Percentiles rank a stretch among this genome's conserved stretches.
phyloP scores from a whole-genome alignment of 2,113 vertebrate genomes.

The Melanotaenia duboulayi region DNA sequence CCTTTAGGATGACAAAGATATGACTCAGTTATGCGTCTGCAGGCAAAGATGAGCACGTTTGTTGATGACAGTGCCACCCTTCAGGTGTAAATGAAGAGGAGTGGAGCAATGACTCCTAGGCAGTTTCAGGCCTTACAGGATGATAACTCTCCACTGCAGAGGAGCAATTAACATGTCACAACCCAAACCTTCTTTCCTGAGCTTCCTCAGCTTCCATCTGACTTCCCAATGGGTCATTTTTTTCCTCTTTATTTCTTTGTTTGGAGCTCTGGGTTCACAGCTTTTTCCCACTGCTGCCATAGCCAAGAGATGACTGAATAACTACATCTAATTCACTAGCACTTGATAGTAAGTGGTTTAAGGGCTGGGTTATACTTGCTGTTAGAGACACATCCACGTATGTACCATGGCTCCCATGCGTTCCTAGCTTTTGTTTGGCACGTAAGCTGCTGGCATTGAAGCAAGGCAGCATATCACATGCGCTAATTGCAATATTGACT shows the following conservation, averaged over 20 bases:
- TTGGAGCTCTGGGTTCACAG: slow-evolving; percentile 2
- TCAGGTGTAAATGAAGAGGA: slow-evolving; percentile 54
- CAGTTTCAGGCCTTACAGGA: slow-evolving; percentile 45
- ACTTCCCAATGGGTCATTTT: slow-evolving; percentile 29
- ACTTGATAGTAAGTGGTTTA: slow-evolving; percentile 57
- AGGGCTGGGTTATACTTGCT: no score
- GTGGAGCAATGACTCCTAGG: slow-evolving; percentile 36
- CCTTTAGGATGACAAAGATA: slow-evolving; percentile 58
- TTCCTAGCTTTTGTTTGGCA: no score
- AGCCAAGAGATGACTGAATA: slow-evolving; percentile 7
- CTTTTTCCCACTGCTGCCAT: slow-evolving; percentile 14
- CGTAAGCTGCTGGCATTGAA: no score
- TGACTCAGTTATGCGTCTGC: slow-evolving; percentile 35
- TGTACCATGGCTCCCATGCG: no score
- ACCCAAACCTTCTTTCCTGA: slow-evolving; percentile 49
- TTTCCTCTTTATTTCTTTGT: slow-evolving; percentile 24
- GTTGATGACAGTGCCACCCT: slow-evolving; percentile 46
- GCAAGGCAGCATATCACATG: no score
- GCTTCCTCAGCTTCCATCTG: slow-evolving; percentile 21
- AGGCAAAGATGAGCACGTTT: slow-evolving; percentile 16
- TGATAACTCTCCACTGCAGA: slow-evolving; percentile 62
- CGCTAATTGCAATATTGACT: no score
- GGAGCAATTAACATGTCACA: slow-evolving; percentile 80
- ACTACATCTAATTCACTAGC: slow-evolving; percentile 1
- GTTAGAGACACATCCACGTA: no score